Evolutionary conservation across 2,797 vertebrate genomes (phyloP).

Genomic region (Lagodon rhomboides): DNA sequence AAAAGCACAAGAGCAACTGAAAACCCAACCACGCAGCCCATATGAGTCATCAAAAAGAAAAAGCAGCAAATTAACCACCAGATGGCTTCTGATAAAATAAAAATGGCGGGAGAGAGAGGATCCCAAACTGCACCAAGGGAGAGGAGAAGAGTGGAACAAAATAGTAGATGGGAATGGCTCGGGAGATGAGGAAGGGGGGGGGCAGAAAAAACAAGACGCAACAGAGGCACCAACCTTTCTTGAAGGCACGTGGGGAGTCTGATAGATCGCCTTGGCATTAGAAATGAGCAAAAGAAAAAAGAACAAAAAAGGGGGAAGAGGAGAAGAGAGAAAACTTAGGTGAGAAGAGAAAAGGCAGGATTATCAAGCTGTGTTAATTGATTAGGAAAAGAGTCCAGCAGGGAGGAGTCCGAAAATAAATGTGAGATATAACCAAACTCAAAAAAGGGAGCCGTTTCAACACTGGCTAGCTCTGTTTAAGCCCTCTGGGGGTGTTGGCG

Average conservation of each 20-base stretch:
- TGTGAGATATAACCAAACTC: slow-evolving; percentile 58
- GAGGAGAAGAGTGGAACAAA: slow-evolving; percentile 55
- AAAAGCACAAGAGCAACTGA: slow-evolving; percentile 49
- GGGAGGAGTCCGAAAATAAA: slow-evolving; percentile 68
- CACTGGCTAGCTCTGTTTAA: slow-evolving; percentile 51
- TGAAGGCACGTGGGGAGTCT: slow-evolving; percentile 97
- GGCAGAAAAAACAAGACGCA: slow-evolving; percentile 70
- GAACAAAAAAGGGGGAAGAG: slow-evolving; percentile 69
- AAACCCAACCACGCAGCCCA: slow-evolving; percentile 39
- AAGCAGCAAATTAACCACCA: slow-evolving; percentile 43
- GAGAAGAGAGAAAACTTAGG: slow-evolving; percentile 84
- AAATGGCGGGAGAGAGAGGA: slow-evolving; percentile 41
- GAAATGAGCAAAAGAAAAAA: slow-evolving; percentile 90
- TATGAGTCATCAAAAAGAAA: slow-evolving; percentile 37
- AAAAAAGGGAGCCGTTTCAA: slow-evolving; percentile 58
- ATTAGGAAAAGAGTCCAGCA: slow-evolving; percentile 67
- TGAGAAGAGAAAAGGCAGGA: slow-evolving; percentile 82
- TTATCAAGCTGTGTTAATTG: slow-evolving; percentile 83
- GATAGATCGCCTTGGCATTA: slow-evolving; percentile 96
- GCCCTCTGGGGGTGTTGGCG: slow-evolving; percentile 61
- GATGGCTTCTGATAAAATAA: slow-evolving; percentile 60
- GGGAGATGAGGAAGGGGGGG: slow-evolving; percentile 29
- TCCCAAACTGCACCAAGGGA: slow-evolving; percentile 40
- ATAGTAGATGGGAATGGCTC: slow-evolving; percentile 49
- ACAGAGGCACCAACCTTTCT: slow-evolving; percentile 97